These are phyloP conservation scores for Homarus americanus DNA, from an alignment of 1,140 invertebrate species.

Conservation along the genomic window DNA sequence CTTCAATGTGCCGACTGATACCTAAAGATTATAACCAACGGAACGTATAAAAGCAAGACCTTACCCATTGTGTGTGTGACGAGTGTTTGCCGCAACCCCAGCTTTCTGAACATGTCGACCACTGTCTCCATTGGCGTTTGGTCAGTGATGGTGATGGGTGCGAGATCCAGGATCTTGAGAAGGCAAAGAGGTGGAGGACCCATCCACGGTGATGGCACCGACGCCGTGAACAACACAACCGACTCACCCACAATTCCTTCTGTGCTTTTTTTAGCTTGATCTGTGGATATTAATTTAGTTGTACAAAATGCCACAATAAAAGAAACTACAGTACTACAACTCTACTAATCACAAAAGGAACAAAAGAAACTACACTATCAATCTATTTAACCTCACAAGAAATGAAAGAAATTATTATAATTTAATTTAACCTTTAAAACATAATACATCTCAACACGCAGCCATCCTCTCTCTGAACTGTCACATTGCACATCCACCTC, in stretches of 20 bases:
- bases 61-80: slow-evolving; percentile 99
- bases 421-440: too few species aligned
- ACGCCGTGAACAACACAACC: slow-evolving; percentile 88
- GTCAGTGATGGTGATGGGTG: slow-evolving; percentile 99
- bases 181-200: slow-evolving; percentile 81
- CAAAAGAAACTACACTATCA: too few species aligned
- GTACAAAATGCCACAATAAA: too few species aligned
- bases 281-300: slow-evolving; percentile 48
- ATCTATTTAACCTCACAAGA: too few species aligned
- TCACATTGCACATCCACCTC: too few species aligned
- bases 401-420: too few species aligned
- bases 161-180: slow-evolving; percentile 97
- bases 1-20: too few species aligned
- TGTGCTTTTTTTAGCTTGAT: slow-evolving; percentile 92
- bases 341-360: too few species aligned
- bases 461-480: too few species aligned
- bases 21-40: too few species aligned
- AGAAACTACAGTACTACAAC: too few species aligned
- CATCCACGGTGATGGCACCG: slow-evolving; percentile 75
- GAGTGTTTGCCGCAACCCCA: slow-evolving; percentile 96
- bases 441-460: too few species aligned
- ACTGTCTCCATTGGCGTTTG: slow-evolving; percentile 99
- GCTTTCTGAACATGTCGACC: slow-evolving; percentile 99
- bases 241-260: slow-evolving; percentile 94
- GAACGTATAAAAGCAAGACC: slow-evolving; percentile 59